Percentiles rank a stretch among this genome's conserved stretches.
Evolutionary conservation across 2,113 vertebrate species (phyloP).

Genomic region (Bothrops jararaca): DNA sequence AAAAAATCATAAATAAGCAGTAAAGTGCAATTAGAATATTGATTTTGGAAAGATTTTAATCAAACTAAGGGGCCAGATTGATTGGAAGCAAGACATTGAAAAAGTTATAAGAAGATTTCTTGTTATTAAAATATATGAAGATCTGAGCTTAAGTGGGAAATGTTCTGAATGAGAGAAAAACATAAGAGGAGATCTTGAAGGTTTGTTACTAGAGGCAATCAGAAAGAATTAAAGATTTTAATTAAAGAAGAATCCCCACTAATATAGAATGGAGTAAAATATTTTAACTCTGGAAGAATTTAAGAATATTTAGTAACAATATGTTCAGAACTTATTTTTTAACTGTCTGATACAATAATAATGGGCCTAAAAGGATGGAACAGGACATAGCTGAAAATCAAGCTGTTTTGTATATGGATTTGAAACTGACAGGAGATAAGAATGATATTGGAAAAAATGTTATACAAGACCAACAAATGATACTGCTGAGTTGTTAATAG

Average conservation of each 20-base stretch:
- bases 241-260: background rate
- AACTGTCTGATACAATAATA: background rate
- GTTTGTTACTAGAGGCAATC: background rate
- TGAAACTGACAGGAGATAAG: background rate
- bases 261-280: background rate
- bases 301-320: background rate
- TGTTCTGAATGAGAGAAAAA: background rate
- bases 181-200: background rate
- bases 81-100: background rate
- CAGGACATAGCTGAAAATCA: background rate
- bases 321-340: background rate
- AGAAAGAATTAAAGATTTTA: background rate
- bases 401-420: background rate
- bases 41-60: background rate
- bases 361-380: background rate
- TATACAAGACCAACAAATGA: background rate
- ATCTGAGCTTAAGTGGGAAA: background rate
- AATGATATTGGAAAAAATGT: background rate
- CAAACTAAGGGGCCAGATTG: background rate
- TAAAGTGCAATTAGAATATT: background rate
- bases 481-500: background rate
- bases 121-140: background rate
- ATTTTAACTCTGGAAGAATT: background rate
- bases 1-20: background rate
- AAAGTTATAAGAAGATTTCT: background rate